Conservation (phyloP, 1,140 invertebrate species). For the Drosophila prosaltans region DNA sequence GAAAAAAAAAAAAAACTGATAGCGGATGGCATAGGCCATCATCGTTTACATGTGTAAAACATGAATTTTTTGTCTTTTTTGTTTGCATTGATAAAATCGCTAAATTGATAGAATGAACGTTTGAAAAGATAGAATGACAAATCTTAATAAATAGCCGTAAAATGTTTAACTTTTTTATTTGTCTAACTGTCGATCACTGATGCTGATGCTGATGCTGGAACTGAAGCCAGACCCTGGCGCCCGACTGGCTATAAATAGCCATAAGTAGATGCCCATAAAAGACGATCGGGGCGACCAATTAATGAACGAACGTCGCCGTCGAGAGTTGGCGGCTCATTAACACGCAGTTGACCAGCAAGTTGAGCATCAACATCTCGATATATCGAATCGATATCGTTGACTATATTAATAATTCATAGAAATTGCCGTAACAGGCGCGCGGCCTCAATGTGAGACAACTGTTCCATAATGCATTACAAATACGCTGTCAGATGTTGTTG, state of each 20-base stretch:
- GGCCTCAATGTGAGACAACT: constrained; percentile 34
- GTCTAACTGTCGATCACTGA: constrained; percentile 35
- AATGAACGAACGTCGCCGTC: constrained; percentile 63
- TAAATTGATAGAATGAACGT: constrained; percentile 59
- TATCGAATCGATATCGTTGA: constrained; percentile 2
- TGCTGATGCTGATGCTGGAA: constrained; percentile 11
- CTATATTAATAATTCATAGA: constrained; percentile 78
- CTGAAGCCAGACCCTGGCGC: constrained; percentile 41
- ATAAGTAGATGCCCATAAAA: constrained; percentile 64
- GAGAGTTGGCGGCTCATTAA: constrained; percentile 78
- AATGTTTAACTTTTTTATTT: constrained; percentile 65
- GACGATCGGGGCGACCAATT: constrained; percentile 62
- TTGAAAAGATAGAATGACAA: constrained; percentile 35
- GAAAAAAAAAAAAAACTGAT: neutral
- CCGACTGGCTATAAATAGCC: constrained; percentile 52
- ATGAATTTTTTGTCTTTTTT: constrained; percentile 28
- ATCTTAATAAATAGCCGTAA: constrained; percentile 53
- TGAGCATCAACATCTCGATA: constrained; percentile 35
- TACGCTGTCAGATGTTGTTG: constrained; percentile 42
- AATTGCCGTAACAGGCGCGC: constrained; percentile 42
- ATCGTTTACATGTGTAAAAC: constrained; percentile 61
- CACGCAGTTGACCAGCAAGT: constrained; percentile 63
- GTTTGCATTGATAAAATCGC: constrained; percentile 62
- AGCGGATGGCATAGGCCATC: constrained; percentile 8
- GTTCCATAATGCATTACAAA: constrained; percentile 79